Percentiles rank a stretch among this genome's conserved stretches.
These are phyloP conservation scores for Ophioninae sp. DNA, from an alignment of 2,888 invertebrate species.

Conservation along the genomic window DNA sequence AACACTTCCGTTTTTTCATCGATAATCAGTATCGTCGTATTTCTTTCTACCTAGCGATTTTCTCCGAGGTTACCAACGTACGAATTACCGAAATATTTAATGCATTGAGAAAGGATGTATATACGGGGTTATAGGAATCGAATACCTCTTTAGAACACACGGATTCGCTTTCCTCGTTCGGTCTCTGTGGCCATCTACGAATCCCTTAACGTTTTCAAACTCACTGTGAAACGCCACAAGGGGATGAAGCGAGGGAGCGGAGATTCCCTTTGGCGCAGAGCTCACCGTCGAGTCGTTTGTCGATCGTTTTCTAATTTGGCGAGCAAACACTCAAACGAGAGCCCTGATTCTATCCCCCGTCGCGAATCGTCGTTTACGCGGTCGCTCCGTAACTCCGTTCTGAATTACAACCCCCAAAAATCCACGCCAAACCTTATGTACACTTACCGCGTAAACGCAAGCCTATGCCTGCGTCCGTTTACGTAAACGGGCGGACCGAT, in stretches of 20 bases:
- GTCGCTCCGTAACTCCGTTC: conserved; percentile 55
- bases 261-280: conserved; percentile 71
- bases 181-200: conserved; percentile 32
- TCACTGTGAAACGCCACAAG: conserved; percentile 52
- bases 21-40: conserved; percentile 37
- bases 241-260: conserved; percentile 51
- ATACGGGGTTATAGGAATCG: conserved; percentile 3
- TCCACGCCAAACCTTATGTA: conserved; percentile 47
- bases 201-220: conserved; percentile 47
- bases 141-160: conserved; percentile 53
- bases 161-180: conserved; percentile 39
- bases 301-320: conserved; percentile 80
- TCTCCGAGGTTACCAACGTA: conserved; percentile 43
- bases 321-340: conserved; percentile 75
- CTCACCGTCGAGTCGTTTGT: conserved; percentile 73
- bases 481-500: conserved; percentile 35
- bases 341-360: conserved; percentile 47
- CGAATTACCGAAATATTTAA: conserved; percentile 47
- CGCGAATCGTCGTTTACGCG: conserved; percentile 39
- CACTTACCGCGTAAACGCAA: background rate
- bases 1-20: conserved; percentile 51
- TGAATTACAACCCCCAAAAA: conserved; percentile 42
- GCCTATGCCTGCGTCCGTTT: background rate
- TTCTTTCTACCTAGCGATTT: conserved; percentile 23
- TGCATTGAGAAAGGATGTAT: conserved; percentile 14